Conservation (phyloP, 2,888 invertebrate genomes). For the Temnothorax ravouxi region DNA sequence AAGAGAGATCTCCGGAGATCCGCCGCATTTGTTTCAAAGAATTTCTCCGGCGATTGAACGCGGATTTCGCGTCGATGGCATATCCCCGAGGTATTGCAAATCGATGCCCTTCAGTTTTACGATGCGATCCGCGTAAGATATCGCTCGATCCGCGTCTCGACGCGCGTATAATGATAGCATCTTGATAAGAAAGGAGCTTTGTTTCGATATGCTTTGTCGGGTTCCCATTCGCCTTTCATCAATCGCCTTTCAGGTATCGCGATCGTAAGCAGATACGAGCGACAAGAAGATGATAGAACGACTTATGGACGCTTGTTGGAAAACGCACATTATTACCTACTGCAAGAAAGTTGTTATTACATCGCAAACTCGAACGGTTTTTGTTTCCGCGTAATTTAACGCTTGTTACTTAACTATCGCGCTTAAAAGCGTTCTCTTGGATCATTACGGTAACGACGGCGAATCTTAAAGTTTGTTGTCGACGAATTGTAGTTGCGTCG, state of each 20-base stretch:
- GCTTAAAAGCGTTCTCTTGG: neutral
- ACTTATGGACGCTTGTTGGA: too few relatives aligned
- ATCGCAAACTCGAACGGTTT: constrained; percentile 1
- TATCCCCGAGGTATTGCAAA: constrained; percentile 6
- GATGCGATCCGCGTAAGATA: constrained; percentile 21
- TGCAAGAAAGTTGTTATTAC: neutral
- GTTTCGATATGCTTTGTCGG: constrained; percentile 8
- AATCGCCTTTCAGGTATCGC: constrained; percentile 11
- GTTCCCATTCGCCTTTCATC: neutral
- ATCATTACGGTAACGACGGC: constrained; percentile 3
- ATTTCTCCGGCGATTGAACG: constrained; percentile 2
- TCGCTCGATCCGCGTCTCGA: constrained; percentile 6
- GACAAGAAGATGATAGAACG: neutral
- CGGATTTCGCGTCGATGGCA: neutral
- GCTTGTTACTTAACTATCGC: neutral
- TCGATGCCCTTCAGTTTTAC: constrained; percentile 26
- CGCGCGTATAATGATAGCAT: constrained; percentile 22
- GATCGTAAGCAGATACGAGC: constrained; percentile 19
- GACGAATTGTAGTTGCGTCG: neutral
- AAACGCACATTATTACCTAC: neutral
- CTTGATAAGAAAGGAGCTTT: constrained; percentile 27
- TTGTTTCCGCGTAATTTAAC: constrained; percentile 6
- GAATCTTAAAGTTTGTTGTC: constrained; percentile 20
- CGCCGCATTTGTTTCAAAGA: constrained; percentile 4
- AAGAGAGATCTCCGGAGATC: neutral